Percentiles rank a stretch among this genome's conserved stretches.
phyloP scores from a whole-genome alignment of 2,113 vertebrate genomes.

The Lonchura striata region DNA sequence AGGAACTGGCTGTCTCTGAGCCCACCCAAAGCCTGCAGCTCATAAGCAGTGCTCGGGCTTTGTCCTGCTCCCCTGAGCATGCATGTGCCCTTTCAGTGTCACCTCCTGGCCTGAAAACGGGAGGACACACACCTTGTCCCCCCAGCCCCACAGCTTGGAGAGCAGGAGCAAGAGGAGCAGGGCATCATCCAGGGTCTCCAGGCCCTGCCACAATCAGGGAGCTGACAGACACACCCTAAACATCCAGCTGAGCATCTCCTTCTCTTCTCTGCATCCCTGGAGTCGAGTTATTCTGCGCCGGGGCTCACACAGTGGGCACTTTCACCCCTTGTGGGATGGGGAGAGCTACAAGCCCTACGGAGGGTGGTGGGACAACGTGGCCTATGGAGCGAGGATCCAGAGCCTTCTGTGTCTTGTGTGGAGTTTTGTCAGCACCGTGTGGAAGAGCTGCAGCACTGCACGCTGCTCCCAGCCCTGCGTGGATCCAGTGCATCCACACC shows the following conservation, averaged over 20 bases:
- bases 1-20: not conserved
- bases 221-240: not conserved
- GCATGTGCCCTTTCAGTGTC: not conserved
- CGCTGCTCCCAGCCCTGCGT: accelerated
- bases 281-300: accelerated
- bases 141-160: not conserved
- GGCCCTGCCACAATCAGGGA: accelerated
- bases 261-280: not conserved
- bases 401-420: not conserved
- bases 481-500: accelerated
- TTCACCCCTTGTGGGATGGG: accelerated
- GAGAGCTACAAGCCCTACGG: accelerated
- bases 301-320: not conserved
- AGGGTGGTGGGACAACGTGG: accelerated
- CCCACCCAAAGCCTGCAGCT: not conserved
- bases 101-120: accelerated
- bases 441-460: constrained; percentile 19
- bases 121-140: not conserved
- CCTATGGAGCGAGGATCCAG: accelerated
- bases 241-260: not conserved
- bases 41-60: accelerated
- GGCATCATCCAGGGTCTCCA: not conserved
- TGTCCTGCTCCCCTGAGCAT: accelerated
- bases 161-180: not conserved
- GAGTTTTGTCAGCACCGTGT: constrained; percentile 57